Conservation (phyloP, 2,888 invertebrate genomes). For the Cataglyphis altisquamis region DNA sequence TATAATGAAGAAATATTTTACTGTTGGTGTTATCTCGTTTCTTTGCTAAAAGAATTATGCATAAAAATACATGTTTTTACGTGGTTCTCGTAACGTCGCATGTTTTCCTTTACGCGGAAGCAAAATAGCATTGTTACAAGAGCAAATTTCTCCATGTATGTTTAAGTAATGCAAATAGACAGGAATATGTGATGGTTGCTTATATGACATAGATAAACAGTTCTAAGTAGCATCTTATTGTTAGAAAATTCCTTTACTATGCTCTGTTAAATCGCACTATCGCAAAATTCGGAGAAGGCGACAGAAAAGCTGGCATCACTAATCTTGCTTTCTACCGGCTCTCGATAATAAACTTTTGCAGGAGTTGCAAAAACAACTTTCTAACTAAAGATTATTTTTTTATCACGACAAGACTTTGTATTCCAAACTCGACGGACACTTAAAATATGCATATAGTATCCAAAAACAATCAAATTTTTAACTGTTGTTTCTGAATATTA, state of each 20-base stretch:
- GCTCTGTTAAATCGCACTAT: neutral
- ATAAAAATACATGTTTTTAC: conserved; percentile 20
- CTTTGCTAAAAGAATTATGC: conserved; percentile 17
- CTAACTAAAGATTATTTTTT: conserved; percentile 8
- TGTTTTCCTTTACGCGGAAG: conserved; percentile 29
- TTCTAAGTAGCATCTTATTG: neutral
- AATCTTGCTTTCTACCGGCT: neutral
- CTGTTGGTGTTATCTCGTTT: neutral
- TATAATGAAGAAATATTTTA: conserved; percentile 16
- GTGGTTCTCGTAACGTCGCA: conserved; percentile 8
- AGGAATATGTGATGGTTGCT: conserved; percentile 11
- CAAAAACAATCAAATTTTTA: neutral
- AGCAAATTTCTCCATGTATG: conserved; percentile 17
- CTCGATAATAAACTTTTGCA: conserved; percentile 25
- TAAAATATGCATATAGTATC: neutral
- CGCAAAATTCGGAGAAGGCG: conserved; percentile 4
- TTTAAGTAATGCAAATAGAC: conserved; percentile 31
- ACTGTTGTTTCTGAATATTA: neutral
- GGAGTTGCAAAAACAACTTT: conserved; percentile 1
- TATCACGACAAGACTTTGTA: neutral
- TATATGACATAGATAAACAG: conserved; percentile 14
- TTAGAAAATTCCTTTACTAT: conserved; percentile 16
- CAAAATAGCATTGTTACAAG: conserved; percentile 37
- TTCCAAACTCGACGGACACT: neutral
- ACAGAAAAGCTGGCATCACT: neutral